Evolutionary conservation across 2,888 invertebrate species (phyloP).

Genomic region (Hyles lineata): DNA sequence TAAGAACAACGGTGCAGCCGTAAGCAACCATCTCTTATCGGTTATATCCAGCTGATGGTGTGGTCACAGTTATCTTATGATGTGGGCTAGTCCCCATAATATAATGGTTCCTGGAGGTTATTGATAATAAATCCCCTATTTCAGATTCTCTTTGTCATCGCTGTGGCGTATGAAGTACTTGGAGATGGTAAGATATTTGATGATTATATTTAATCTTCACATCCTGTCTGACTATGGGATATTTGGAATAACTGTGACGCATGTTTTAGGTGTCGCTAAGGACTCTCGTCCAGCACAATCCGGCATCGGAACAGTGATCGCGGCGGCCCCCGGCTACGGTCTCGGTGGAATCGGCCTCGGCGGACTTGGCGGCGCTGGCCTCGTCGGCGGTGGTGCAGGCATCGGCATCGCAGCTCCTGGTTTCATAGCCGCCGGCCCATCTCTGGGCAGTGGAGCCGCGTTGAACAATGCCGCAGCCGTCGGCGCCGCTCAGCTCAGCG

Average conservation of each 20-base stretch:
- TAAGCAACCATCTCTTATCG: constrained; percentile 7
- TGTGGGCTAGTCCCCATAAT: neutral
- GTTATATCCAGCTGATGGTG: neutral
- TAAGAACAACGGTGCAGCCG: constrained; percentile 51
- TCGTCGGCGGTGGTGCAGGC: constrained; percentile 34
- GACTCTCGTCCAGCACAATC: constrained; percentile 62
- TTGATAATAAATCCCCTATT: constrained; percentile 40
- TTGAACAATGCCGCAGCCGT: constrained; percentile 74
- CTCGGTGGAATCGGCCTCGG: constrained; percentile 38
- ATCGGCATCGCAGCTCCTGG: constrained; percentile 37
- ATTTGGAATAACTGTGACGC: constrained; percentile 27
- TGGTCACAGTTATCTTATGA: neutral
- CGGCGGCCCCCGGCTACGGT: constrained; percentile 43
- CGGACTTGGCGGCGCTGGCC: constrained; percentile 38
- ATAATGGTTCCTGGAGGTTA: neutral
- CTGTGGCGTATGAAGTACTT: constrained; percentile 71
- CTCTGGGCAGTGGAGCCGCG: constrained; percentile 61
- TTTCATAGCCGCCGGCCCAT: constrained; percentile 46
- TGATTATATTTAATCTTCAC: neutral
- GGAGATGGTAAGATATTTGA: constrained; percentile 65
- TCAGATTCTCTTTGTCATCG: constrained; percentile 79
- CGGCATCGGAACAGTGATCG: constrained; percentile 50
- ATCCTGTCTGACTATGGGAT: neutral
- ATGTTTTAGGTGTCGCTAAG: constrained; percentile 42
- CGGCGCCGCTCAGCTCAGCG: constrained; percentile 76